Evolutionary conservation across 2,113 vertebrate genomes (phyloP).

Genomic region (Podilymbus podiceps): DNA sequence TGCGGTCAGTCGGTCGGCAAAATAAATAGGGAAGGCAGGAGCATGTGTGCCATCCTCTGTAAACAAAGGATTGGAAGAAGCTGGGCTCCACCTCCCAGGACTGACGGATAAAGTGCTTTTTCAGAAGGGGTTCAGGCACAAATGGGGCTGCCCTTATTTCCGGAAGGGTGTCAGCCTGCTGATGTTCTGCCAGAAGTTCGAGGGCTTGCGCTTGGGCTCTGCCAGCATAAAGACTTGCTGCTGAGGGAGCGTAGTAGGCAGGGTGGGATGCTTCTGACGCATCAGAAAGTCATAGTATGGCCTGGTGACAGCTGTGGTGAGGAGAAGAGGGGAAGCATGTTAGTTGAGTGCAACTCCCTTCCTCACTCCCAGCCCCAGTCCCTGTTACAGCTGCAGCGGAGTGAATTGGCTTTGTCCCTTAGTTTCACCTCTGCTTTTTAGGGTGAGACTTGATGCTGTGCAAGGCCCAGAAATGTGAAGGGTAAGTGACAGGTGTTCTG

Average conservation of each 20-base stretch:
- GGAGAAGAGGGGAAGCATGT: background rate
- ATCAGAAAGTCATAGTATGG: constrained; percentile 91
- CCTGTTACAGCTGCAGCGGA: background rate
- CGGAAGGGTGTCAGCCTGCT: constrained; percentile 92
- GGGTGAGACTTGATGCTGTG: background rate
- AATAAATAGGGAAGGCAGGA: constrained; percentile 51
- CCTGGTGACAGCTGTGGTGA: constrained; percentile 77
- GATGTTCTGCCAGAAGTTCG: constrained; percentile 97
- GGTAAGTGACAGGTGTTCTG: background rate
- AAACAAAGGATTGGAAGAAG: constrained; percentile 43
- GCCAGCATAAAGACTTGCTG: constrained; percentile 92
- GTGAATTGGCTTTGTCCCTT: background rate
- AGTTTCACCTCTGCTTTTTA: background rate
- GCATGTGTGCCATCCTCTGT: constrained; percentile 9
- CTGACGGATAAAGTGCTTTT: constrained; percentile 84
- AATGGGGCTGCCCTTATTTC: constrained; percentile 74
- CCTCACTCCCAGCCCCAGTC: fast-evolving
- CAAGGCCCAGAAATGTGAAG: background rate
- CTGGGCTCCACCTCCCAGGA: constrained; percentile 70
- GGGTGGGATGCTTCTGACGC: constrained; percentile 87
- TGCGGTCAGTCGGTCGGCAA: background rate
- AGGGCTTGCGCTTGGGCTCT: constrained; percentile 92
- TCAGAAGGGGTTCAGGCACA: constrained; percentile 70
- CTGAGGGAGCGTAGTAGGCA: constrained; percentile 84
- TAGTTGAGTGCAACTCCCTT: background rate